These are phyloP conservation scores for Sebastes alutus DNA, from an alignment of 2,797 vertebrate genomes.

Conservation along the genomic window DNA sequence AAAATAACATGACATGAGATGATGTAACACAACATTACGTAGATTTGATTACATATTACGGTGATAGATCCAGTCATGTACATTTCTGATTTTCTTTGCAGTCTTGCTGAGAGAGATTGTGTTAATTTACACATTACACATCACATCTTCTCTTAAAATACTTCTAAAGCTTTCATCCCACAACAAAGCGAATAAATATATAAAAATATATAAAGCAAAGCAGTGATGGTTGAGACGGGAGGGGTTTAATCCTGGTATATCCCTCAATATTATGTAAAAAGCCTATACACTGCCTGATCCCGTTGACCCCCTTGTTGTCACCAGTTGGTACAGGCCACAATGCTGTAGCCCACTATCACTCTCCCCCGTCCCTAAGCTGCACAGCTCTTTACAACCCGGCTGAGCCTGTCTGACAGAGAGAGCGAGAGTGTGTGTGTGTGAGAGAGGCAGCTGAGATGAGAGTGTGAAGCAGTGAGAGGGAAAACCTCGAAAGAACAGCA, in stretches of 20 bases:
- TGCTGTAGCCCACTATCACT: slow-evolving; percentile 65
- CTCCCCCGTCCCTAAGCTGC: slow-evolving; percentile 59
- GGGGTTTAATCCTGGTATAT: slow-evolving; percentile 32
- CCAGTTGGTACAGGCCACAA: slow-evolving; percentile 80
- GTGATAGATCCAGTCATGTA: background rate
- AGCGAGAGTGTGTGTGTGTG: slow-evolving; percentile 28
- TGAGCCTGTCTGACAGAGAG: slow-evolving; percentile 55
- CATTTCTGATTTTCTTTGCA: background rate
- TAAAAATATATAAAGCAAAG: background rate
- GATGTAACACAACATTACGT: background rate
- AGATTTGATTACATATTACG: background rate
- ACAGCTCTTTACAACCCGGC: slow-evolving; percentile 60
- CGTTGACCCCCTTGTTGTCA: slow-evolving; percentile 59
- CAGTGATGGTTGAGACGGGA: background rate
- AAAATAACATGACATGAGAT: background rate
- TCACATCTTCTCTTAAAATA: background rate
- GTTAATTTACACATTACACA: background rate
- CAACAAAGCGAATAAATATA: slow-evolving; percentile 9
- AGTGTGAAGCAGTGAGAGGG: slow-evolving; percentile 69
- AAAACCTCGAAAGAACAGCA: slow-evolving; percentile 66
- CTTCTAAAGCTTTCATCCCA: background rate
- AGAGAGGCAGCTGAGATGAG: slow-evolving; percentile 58
- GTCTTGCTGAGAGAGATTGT: background rate
- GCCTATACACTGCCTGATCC: slow-evolving; percentile 37
- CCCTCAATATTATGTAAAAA: slow-evolving; percentile 54